Base-by-base conservation (phyloP, 2,113 vertebrate genomes). In the Esox niger region DNA sequence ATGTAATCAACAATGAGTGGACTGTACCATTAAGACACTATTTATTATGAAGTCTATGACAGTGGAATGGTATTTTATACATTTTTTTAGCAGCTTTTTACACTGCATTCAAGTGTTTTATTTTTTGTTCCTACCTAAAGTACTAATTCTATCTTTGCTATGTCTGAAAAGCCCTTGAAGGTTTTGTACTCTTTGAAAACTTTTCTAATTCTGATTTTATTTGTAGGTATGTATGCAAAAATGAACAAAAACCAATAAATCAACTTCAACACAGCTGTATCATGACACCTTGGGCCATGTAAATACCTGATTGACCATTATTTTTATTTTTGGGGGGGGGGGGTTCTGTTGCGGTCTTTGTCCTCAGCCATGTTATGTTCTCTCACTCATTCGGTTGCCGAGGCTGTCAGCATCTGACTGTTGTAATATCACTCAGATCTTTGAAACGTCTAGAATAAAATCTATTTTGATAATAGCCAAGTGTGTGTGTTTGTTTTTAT, bases 381-480 rank as follows among this genome's bases (percentile, higher is more conserved):
- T 92, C 89, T 58, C 86, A 91, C 93, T 83, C 93, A 83, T 79
- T 91, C 89, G 93, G 94, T 93, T 94, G 92, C 93, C 83, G 90
- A 92, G 68, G 20, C 47, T 52, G 5, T 68, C 69, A 91, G 89
- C 93, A 94, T 96, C 95, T 95, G 96, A 96, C 93, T 94, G 94
- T 94, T 96, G 94, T 94, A 94, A 95, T 94, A 95, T 94, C 93
- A 94, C 93, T 97, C 94, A 93, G 93, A 96, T 95, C 93, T 94
- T 86, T 93, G 91, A 84, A 90, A 95, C 94, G 94, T 97, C 94
- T 96, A 96, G 95, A 99, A 98, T 98, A 99, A 99, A 98, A 95
- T 98, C 94, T 99, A 99, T 99, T 99, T 99, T 99, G 97, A 98
- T 98, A 98, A 95, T 93, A 96, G 69, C 11, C 32, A 86, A 6